Evolutionary conservation across 2,113 vertebrate genomes (phyloP).

Genomic region (Crotalus helleri): DNA sequence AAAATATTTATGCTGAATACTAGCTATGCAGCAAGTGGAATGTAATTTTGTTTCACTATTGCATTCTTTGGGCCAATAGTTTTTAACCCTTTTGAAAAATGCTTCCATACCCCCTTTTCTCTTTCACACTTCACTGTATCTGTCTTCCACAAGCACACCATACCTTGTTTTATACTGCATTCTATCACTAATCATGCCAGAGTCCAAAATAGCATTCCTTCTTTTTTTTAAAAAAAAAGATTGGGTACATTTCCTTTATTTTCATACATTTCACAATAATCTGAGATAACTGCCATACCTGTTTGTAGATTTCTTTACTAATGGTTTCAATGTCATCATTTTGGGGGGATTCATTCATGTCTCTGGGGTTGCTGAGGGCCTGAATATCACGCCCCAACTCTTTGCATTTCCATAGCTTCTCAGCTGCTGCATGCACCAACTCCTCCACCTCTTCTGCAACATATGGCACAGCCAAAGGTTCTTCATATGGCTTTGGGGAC

Average conservation of each 20-base stretch:
- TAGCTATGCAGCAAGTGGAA: background rate
- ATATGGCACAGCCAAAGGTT: constrained; percentile 88
- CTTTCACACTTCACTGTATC: background rate
- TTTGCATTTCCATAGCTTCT: constrained; percentile 87
- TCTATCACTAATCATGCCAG: background rate
- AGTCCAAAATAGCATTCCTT: background rate
- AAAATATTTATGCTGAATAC: background rate
- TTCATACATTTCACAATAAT: background rate
- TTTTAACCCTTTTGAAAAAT: background rate
- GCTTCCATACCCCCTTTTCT: too few species aligned
- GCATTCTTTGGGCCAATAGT: background rate
- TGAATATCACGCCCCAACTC: constrained; percentile 71
- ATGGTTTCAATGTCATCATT: constrained; percentile 74
- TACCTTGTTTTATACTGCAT: background rate
- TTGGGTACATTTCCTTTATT: background rate
- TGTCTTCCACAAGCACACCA: background rate
- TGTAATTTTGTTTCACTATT: background rate
- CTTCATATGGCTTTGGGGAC: constrained; percentile 76
- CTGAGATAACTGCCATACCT: constrained; percentile 70
- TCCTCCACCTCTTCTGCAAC: constrained; percentile 80
- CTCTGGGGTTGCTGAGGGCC: constrained; percentile 64
- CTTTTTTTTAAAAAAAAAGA: background rate
- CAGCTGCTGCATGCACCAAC: constrained; percentile 80
- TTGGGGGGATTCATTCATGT: constrained; percentile 61
- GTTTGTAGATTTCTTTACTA: constrained; percentile 84